Evolutionary conservation across 2,888 invertebrate species (phyloP).

Genomic region (Crossocerus cetratus): DNA sequence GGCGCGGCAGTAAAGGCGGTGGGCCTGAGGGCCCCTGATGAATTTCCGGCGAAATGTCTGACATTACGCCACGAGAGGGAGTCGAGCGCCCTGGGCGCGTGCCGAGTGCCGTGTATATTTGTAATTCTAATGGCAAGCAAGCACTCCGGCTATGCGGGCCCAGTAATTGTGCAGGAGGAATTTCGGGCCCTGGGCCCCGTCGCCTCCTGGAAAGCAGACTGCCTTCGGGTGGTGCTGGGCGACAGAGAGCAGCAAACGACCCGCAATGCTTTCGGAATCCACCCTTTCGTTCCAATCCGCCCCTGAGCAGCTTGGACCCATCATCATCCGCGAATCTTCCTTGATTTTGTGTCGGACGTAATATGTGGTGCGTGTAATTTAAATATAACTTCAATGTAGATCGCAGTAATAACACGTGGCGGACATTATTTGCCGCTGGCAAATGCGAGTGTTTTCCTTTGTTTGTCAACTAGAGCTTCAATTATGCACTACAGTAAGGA

Average conservation of each 20-base stretch:
- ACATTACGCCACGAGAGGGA: conserved; percentile 65
- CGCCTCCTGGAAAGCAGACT: conserved; percentile 42
- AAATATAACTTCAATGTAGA: conserved; percentile 22
- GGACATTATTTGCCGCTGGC: conserved; percentile 19
- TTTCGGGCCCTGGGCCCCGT: conserved; percentile 47
- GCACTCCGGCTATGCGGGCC: conserved; percentile 25
- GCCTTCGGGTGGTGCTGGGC: conserved; percentile 21
- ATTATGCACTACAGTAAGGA: too few relatives aligned
- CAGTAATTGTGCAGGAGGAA: conserved; percentile 53
- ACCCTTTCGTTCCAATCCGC: conserved; percentile 23
- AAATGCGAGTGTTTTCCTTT: too few relatives aligned
- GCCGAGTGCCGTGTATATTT: conserved; percentile 67
- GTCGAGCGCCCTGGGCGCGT: conserved; percentile 71
- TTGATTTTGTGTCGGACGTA: conserved; percentile 7
- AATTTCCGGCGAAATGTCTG: conserved; percentile 69
- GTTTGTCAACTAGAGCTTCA: too few relatives aligned
- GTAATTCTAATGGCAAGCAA: conserved; percentile 70
- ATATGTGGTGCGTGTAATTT: conserved; percentile 24
- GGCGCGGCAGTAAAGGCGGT: conserved; percentile 24
- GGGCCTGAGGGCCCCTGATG: conserved; percentile 45
- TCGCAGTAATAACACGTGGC: conserved; percentile 22
- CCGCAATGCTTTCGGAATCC: too few relatives aligned
- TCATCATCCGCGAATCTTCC: not conserved
- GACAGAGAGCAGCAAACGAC: conserved; percentile 10
- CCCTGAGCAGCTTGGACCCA: not conserved